phyloP scores from a whole-genome alignment of 2,888 invertebrate genomes.

The Drosophila silvestris region DNA sequence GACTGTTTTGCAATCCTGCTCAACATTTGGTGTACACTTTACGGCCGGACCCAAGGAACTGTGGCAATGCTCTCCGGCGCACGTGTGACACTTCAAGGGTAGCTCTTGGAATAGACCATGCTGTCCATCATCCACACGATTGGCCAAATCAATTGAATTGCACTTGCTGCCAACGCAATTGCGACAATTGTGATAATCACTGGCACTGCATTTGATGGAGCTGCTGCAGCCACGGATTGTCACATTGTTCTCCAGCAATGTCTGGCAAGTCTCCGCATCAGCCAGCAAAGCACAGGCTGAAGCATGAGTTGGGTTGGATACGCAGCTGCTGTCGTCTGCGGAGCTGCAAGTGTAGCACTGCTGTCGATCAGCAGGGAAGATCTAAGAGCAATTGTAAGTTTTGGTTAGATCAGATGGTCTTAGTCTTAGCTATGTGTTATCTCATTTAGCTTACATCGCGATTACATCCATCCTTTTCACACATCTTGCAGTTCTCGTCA shows the following conservation, averaged over 20 bases:
- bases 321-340: slow-evolving; percentile 71
- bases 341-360: slow-evolving; percentile 79
- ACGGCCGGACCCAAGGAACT: slow-evolving; percentile 73
- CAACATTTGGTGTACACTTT: slow-evolving; percentile 58
- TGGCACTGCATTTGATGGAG: slow-evolving; percentile 64
- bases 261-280: slow-evolving; percentile 73
- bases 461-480: slow-evolving; percentile 77
- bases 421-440: neutral
- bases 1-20: slow-evolving; percentile 82
- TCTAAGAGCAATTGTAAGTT: slow-evolving; percentile 35
- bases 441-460: slow-evolving; percentile 61
- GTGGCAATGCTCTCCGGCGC: slow-evolving; percentile 74
- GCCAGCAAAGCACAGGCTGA: slow-evolving; percentile 65
- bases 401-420: neutral
- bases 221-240: slow-evolving; percentile 82
- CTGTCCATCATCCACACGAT: slow-evolving; percentile 75
- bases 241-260: slow-evolving; percentile 61
- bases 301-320: slow-evolving; percentile 66
- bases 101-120: slow-evolving; percentile 82
- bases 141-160: slow-evolving; percentile 77
- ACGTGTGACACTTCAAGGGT: slow-evolving; percentile 79
- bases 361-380: slow-evolving; percentile 79
- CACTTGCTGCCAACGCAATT: slow-evolving; percentile 75
- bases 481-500: slow-evolving; percentile 70
- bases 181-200: slow-evolving; percentile 75